Percentiles rank a stretch among this genome's conserved stretches.
phyloP scores from a whole-genome alignment of 2,113 vertebrate species.

The Psittacula cyanocephala region DNA sequence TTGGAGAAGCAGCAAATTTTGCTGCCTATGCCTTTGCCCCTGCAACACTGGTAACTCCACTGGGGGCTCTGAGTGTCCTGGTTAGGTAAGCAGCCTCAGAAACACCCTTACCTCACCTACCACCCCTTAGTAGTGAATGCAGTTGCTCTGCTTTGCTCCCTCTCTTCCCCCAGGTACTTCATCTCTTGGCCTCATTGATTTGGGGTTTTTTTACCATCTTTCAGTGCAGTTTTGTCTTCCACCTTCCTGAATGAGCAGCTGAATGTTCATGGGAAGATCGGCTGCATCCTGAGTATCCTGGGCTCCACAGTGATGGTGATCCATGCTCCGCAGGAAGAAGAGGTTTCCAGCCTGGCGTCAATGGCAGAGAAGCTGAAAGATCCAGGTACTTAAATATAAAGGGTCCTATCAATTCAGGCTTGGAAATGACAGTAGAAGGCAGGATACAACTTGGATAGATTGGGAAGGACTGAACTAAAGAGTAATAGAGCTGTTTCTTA shows the following conservation, averaged over 20 bases:
- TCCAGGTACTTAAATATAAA: conserved; percentile 74
- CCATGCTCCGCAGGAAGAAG: conserved; percentile 83
- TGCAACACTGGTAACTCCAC: conserved; percentile 84
- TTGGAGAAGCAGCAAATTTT: conserved; percentile 85
- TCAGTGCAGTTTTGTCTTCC: conserved; percentile 83
- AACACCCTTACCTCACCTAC: neutral
- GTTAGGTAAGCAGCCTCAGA: conserved; percentile 72
- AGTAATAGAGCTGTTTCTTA: neutral
- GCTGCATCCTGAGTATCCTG: conserved; percentile 81
- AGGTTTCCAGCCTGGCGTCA: conserved; percentile 76
- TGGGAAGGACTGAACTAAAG: neutral
- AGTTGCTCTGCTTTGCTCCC: neutral
- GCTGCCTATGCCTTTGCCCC: conserved; percentile 86
- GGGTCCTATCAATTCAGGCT: neutral
- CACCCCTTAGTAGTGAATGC: neutral
- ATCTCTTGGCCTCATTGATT: neutral
- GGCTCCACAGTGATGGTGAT: conserved; percentile 87
- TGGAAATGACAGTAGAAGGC: neutral
- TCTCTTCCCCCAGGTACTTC: neutral
- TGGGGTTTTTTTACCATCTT: neutral
- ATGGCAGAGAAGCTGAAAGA: conserved; percentile 86
- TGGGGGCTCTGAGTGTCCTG: conserved; percentile 85
- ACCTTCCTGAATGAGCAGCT: conserved; percentile 83
- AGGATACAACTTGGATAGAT: neutral
- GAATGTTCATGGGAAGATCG: conserved; percentile 83